phyloP scores from a whole-genome alignment of 64 coral and sea anemone genomes.

The Orbicella faveolata region DNA sequence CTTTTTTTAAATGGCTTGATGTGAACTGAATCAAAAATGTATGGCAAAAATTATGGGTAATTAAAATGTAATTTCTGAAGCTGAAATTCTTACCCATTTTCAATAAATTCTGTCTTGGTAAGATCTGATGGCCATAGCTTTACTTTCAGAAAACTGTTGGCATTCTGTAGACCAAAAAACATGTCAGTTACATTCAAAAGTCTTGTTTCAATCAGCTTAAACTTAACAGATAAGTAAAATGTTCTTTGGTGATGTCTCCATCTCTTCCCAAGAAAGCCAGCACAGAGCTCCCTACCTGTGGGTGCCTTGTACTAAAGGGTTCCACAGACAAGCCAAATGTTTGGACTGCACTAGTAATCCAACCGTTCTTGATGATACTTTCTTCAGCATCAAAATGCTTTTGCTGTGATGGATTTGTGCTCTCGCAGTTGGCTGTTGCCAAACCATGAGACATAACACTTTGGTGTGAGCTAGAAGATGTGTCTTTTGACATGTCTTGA shows the following conservation, averaged over 20 bases:
- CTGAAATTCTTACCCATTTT: slow-evolving; percentile 38
- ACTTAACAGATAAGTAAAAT: no score
- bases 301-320: not conserved
- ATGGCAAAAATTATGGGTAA: not conserved
- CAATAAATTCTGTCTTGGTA: slow-evolving; percentile 65
- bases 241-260: no score
- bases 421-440: slow-evolving; percentile 11
- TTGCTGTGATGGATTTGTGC: not conserved
- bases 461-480: not conserved
- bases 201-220: no score
- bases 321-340: slow-evolving; percentile 41
- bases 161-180: not conserved
- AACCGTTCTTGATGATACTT: not conserved
- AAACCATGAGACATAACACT: not conserved
- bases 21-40: not conserved
- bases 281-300: not conserved
- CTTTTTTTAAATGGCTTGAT: not conserved
- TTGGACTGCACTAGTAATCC: slow-evolving; percentile 36
- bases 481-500: not conserved
- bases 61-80: not conserved
- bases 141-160: slow-evolving; percentile 10
- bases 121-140: slow-evolving; percentile 58
- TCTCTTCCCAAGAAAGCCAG: not conserved
- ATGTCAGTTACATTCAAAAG: no score
- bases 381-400: not conserved